Evolutionary conservation across 2,113 vertebrate genomes (phyloP).

Genomic region (Tor tambroides): DNA sequence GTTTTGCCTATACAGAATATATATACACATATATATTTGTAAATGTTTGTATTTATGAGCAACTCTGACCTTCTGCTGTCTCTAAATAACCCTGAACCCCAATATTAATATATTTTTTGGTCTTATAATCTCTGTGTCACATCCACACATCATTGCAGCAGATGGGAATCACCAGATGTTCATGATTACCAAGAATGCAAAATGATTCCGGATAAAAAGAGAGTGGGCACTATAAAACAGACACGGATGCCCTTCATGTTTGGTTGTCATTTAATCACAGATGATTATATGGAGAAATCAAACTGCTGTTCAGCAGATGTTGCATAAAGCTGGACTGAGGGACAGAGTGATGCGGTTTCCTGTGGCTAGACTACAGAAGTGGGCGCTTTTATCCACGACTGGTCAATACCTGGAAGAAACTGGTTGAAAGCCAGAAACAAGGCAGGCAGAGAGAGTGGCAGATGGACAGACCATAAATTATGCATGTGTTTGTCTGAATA

Average conservation of each 20-base stretch:
- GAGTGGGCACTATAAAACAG: constrained; percentile 54
- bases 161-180: constrained; percentile 75
- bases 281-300: constrained; percentile 58
- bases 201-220: constrained; percentile 64
- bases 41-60: not conserved
- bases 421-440: not conserved
- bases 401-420: not conserved
- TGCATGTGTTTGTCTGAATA: constrained; percentile 15
- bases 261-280: constrained; percentile 61
- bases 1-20: not conserved
- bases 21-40: too few species aligned
- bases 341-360: not conserved
- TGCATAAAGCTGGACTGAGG: constrained; percentile 66
- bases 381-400: not conserved
- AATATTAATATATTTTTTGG: constrained; percentile 56
- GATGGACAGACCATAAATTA: constrained; percentile 10
- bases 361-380: not conserved
- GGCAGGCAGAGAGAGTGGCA: not conserved
- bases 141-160: constrained; percentile 63
- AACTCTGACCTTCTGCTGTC: constrained; percentile 28
- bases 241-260: constrained; percentile 62
- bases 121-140: constrained; percentile 61
- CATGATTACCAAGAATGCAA: constrained; percentile 71
- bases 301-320: constrained; percentile 67
- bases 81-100: constrained; percentile 22